Evolutionary conservation across 2,888 invertebrate species (phyloP).

Genomic region (Ptilodon capucinus): DNA sequence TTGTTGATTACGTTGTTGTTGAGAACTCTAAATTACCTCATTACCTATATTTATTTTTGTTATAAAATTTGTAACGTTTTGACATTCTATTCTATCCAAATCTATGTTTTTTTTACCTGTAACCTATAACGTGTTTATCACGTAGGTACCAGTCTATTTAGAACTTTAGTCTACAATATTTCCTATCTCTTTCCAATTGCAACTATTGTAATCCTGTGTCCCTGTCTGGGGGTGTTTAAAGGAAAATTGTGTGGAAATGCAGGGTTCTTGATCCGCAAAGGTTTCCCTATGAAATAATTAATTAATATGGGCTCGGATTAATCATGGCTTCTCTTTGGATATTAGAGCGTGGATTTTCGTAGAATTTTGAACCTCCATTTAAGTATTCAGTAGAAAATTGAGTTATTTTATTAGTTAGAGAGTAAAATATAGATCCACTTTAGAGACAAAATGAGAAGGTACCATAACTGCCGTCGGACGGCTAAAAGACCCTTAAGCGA

Average conservation of each 20-base stretch:
- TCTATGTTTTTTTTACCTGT: too few relatives aligned
- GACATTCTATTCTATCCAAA: too few relatives aligned
- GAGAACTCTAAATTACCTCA: too few relatives aligned
- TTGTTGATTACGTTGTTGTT: background rate
- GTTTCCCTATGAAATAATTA: constrained; percentile 49
- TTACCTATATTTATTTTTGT: too few relatives aligned
- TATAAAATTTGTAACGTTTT: too few relatives aligned
- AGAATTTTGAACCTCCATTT: constrained; percentile 19
- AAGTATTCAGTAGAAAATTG: too few relatives aligned
- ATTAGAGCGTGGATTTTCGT: constrained; percentile 21
- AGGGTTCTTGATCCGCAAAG: constrained; percentile 24
- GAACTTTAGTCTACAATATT: background rate
- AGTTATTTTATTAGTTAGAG: too few relatives aligned
- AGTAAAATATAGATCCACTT: too few relatives aligned
- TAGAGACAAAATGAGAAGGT: too few relatives aligned
- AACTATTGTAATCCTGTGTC: constrained; percentile 13
- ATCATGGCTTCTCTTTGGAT: constrained; percentile 20
- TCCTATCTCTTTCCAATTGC: constrained; percentile 11
- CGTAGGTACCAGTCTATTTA: background rate
- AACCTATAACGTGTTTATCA: too few relatives aligned
- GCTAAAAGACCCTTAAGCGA: too few relatives aligned
- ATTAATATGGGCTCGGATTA: constrained; percentile 56
- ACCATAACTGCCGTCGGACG: too few relatives aligned
- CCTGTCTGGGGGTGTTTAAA: constrained; percentile 33
- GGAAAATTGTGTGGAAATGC: constrained; percentile 33